Evolutionary conservation across 1,140 invertebrate species (phyloP).

Genomic region (Dendroctonus ponderosae): DNA sequence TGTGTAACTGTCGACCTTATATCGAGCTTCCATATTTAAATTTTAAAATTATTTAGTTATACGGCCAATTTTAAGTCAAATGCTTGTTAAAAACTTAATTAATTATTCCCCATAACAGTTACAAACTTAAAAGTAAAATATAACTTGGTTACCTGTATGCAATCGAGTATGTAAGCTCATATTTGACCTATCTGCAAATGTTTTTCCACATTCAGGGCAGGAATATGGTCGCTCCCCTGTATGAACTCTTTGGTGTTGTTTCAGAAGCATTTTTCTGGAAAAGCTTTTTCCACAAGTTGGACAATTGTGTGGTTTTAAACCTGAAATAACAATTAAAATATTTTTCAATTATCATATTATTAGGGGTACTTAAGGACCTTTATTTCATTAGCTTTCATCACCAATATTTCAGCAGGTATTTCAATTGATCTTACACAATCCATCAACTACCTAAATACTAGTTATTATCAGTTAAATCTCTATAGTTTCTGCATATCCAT

Average conservation of each 20-base stretch:
- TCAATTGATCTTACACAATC: no score
- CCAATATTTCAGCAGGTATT: no score
- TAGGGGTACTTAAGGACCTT: no score
- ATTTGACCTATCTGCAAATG: constrained; percentile 79
- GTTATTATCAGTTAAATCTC: no score
- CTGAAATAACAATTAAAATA: constrained; percentile 40
- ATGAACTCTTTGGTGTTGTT: constrained; percentile 75
- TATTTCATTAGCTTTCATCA: no score
- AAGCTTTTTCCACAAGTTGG: constrained; percentile 83
- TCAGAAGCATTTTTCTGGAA: constrained; percentile 76
- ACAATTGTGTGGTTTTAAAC: constrained; percentile 84
- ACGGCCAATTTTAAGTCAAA: no score
- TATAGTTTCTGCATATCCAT: no score
- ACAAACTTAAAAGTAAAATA: not conserved
- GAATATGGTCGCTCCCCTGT: constrained; percentile 76
- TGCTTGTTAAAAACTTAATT: not conserved
- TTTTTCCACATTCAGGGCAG: constrained; percentile 66
- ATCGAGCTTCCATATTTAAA: no score
- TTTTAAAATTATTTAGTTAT: no score
- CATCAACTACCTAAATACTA: no score
- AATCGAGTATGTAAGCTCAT: constrained; percentile 77
- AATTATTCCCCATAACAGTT: not conserved
- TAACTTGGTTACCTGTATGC: constrained; percentile 60
- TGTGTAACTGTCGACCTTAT: no score
- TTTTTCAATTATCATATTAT: no score